phyloP scores from a whole-genome alignment of 1,140 invertebrate species.

The Stegodyphus dumicola region DNA sequence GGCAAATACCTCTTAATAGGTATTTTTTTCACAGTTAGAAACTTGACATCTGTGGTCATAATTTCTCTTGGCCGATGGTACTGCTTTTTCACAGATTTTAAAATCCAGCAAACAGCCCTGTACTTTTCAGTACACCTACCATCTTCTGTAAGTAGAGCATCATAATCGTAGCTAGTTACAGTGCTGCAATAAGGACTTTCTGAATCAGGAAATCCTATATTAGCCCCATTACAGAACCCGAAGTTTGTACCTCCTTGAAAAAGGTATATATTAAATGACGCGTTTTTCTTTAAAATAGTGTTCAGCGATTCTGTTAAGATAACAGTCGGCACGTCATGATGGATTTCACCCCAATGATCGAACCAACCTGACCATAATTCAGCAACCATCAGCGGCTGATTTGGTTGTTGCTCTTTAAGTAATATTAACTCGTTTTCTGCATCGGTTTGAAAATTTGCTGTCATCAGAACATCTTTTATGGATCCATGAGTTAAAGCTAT shows the following conservation, averaged over 20 bases:
- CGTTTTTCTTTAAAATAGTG: slow-evolving; percentile 64
- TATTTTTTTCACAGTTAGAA: neutral
- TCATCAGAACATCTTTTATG: slow-evolving; percentile 10
- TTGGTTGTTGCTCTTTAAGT: slow-evolving; percentile 63
- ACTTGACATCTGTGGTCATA: neutral
- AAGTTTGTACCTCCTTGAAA: slow-evolving; percentile 63
- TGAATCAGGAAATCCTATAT: slow-evolving; percentile 17
- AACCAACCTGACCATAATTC: slow-evolving; percentile 69
- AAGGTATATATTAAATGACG: slow-evolving; percentile 66
- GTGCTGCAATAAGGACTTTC: slow-evolving; percentile 61
- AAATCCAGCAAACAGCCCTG: slow-evolving; percentile 63
- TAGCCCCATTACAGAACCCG: slow-evolving; percentile 61
- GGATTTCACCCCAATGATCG: slow-evolving; percentile 66
- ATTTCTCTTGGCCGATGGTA: neutral
- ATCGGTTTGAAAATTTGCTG: slow-evolving; percentile 38
- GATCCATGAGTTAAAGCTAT: neutral
- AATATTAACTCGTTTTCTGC: slow-evolving; percentile 23
- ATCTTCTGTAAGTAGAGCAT: slow-evolving; percentile 71
- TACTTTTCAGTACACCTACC: slow-evolving; percentile 71
- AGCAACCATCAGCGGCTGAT: slow-evolving; percentile 66
- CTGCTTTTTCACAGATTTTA: neutral
- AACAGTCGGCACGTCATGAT: slow-evolving; percentile 53
- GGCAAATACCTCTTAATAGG: neutral
- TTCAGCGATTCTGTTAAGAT: slow-evolving; percentile 60
- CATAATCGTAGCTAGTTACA: slow-evolving; percentile 72